These are phyloP conservation scores for Halcyon malimbica DNA, from an alignment of 2,113 vertebrate species.

Conservation along the genomic window DNA sequence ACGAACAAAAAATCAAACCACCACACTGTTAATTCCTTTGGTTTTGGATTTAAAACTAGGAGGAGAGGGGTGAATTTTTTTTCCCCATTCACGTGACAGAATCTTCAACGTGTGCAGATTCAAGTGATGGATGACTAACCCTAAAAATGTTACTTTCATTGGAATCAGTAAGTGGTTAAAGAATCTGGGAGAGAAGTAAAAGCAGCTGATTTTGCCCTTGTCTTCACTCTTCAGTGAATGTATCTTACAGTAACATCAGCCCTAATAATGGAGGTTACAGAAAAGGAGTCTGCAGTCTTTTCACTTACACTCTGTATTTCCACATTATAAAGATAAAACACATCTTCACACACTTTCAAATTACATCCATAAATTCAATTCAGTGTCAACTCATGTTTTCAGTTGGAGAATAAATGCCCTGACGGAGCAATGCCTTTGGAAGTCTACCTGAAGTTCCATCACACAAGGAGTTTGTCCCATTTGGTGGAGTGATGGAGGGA, in stretches of 20 bases:
- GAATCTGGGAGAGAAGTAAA: background rate
- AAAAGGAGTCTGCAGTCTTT: background rate
- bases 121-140: background rate
- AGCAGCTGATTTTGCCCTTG: background rate
- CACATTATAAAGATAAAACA: background rate
- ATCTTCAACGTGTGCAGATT: background rate
- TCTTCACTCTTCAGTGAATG: background rate
- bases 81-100: background rate
- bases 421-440: background rate
- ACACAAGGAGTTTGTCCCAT: background rate
- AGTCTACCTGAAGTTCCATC: background rate
- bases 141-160: background rate
- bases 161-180: background rate
- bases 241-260: background rate
- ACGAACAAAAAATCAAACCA: background rate
- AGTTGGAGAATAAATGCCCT: background rate
- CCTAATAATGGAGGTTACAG: background rate
- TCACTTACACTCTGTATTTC: background rate
- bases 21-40: background rate
- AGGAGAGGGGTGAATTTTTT: background rate
- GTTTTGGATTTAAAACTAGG: background rate
- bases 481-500: background rate
- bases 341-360: background rate
- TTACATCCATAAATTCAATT: background rate
- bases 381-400: background rate